Base-by-base conservation (phyloP, 2,113 vertebrate genomes). In the Gila orcuttii region DNA sequence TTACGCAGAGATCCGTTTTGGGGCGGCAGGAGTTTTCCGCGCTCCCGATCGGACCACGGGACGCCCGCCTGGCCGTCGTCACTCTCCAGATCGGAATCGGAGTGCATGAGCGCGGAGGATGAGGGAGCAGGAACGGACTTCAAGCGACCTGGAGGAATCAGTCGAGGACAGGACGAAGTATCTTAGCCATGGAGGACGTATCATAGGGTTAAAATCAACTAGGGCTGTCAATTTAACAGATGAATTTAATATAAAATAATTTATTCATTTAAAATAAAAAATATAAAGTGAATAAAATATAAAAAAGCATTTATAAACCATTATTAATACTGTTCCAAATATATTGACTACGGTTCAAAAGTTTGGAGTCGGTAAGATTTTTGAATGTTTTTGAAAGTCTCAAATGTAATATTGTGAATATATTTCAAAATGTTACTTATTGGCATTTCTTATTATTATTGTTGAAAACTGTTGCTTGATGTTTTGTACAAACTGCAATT, bases 71-170 rank as follows among this genome's bases (percentile, higher is more conserved):
- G 96, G 52, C 96, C 97, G 1, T 99, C 97, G 0, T 99, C 98
- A 0, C 98, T 99, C 93, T 99, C 97, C 94, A 99, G 93, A 69
- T 99, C 98, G 0, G 98, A 99, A 91, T 99, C 98, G 0, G 98
- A 99, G 89, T 95, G 97, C 98, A 99, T 99, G 92, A 99, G 95
- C 86, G 97, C 97, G 0, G 97, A 99, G 87, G 95, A 97, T 82
- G 95, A 90, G 84, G 94, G 96, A n/a, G 91, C 85, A 0, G 96
- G 95, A 4, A 92, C 91, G 0, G 95, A 91, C 92, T 98, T 99
- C 88, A 96, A 90, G 8, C 96, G 97, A 83, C 94, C 97, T 99
- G 92, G 64, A 73, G 45, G 64, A 39, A 74, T 9, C 39, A 45
- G 47, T 66, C 12, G 28, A 57, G 28, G 60, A n/a, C 2, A 13